Conservation (phyloP, 2,113 vertebrate species). For the Pteropus alecto region DNA sequence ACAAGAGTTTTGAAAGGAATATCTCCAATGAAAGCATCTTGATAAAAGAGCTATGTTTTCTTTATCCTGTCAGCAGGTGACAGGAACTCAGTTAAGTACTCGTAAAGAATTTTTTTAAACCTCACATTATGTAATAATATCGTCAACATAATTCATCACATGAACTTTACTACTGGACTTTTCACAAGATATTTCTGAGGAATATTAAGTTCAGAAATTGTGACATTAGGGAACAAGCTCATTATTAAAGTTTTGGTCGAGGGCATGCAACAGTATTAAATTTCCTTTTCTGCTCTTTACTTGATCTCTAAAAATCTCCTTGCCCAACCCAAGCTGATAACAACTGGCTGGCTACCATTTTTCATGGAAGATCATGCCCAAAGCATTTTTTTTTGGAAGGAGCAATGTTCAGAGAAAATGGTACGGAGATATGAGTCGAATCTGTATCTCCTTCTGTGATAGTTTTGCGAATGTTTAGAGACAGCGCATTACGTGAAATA, state of each 20-base stretch:
- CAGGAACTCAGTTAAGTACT: neutral
- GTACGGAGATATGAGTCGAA: neutral
- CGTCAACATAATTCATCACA: constrained; percentile 1
- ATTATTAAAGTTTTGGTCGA: constrained; percentile 42
- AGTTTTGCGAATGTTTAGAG: neutral
- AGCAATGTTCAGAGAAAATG: constrained; percentile 18
- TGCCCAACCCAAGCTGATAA: neutral
- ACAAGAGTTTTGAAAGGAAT: neutral
- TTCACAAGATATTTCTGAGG: constrained; percentile 15
- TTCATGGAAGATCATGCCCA: constrained; percentile 13
- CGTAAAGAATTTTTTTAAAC: constrained; percentile 14
- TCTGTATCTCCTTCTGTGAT: constrained; percentile 29
- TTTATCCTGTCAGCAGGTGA: neutral
- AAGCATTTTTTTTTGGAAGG: neutral
- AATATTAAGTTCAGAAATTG: constrained; percentile 32
- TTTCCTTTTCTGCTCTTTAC: constrained; percentile 43
- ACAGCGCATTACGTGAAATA: constrained; percentile 29
- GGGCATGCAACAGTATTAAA: neutral
- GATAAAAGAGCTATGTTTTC: neutral
- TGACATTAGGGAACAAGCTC: constrained; percentile 24
- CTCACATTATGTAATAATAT: neutral
- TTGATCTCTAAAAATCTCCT: constrained; percentile 39
- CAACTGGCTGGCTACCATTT: constrained; percentile 17
- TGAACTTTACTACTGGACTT: constrained; percentile 22
- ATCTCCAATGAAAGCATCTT: neutral